Evolutionary conservation across 2,888 invertebrate genomes (phyloP), one percentile per base, ranked within the genome.

Genomic region (Hypomecis atomaria): DNA sequence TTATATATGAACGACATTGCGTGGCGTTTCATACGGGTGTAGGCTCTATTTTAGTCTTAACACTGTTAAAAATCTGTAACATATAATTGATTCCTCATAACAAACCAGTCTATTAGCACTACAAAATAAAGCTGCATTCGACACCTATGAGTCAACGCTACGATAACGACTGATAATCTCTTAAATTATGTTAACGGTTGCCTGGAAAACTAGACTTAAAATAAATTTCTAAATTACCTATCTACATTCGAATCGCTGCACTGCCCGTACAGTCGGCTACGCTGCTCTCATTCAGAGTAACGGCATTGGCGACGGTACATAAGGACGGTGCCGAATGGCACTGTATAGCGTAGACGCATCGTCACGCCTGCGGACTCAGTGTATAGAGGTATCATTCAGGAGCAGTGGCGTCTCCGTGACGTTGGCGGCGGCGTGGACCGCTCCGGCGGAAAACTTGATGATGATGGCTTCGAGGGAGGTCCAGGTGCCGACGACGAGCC

Each of bases 401-500:
- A 37, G 10, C 7, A 43, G 42, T 10, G 11, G 23, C 10, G 23
- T 23, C 8, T 45, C 42, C 11, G 60, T 60, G 7, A 11, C 47
- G 48, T 52, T 65, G 38, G 56, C 37, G 11, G 8, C 36, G 5
- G 33, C 40, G 44, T 69, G 67, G 68, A 56, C 61, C 61, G 42
- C 37, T 11, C 45, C 13, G 23, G 74, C 79, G 13, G 89, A 86
- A 79, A 95, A 95, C 65, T 93, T 94, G 9, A 83, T 71, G 67
- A 96, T 93, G 74, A 96, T 96, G 68, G 94, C 94, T 6, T 93
- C 89, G 0, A 96, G 84, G 38, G 95, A 95, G 6, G 95, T 95
- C 83, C 94, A 95, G 0, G 96, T 96, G 57, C 96, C 96, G 43
- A 95, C 94, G 5, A 96, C 79, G 34, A 96, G 93, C 0, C 96